Base-by-base conservation (phyloP, 2,113 vertebrate genomes). In the Salvelinus alpinus region DNA sequence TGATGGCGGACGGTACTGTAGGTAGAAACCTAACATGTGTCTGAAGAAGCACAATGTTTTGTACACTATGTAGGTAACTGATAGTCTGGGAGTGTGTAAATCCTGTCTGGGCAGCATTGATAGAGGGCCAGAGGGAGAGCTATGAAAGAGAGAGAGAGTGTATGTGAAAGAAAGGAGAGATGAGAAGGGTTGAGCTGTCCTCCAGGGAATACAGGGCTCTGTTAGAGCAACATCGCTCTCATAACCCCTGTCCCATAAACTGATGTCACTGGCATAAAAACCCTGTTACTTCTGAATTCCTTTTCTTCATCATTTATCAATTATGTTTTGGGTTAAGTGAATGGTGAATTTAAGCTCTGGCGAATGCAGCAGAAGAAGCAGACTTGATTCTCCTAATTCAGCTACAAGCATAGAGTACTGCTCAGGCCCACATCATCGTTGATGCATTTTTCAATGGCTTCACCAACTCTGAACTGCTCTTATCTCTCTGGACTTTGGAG, bases 81-180 rank as follows among this genome's bases (percentile, higher is more conserved):
- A 88, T 86, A 87, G 80, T 73, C 77, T 90, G 88, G 85, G 89
- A 90, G 82, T 88, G 72, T 78, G 22, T 92, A 84, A 79, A 90
- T 76, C 77, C 1, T 34, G 70, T 82, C 82, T 74, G 47, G 64
- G 83, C 66, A 51, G 11, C 48, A 20, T 34, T 72, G 71, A 31
- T 60, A 20, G 48, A 70, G 72, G 72, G 18, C 76, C 29, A 67
- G 31, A 51, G 74, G 25, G 69, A 65, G 64, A 73, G 31, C 22
- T 47, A 16, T 25, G 65, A 70, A 51, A 66, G 54, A 31, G 54
- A 20, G 31, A 38, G 20, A 51, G 24, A 48, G 27, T 16, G 27
- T 16, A 31, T 12, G 22, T 12, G 22, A 60, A 18, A 13, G 70
- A 29, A 54, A 16, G 72, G 13, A 65, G 22, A 29, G 54, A n/a